These are phyloP conservation scores for Drosophila willistoni DNA, from an alignment of 1,140 invertebrate species.

Conservation along the genomic window DNA sequence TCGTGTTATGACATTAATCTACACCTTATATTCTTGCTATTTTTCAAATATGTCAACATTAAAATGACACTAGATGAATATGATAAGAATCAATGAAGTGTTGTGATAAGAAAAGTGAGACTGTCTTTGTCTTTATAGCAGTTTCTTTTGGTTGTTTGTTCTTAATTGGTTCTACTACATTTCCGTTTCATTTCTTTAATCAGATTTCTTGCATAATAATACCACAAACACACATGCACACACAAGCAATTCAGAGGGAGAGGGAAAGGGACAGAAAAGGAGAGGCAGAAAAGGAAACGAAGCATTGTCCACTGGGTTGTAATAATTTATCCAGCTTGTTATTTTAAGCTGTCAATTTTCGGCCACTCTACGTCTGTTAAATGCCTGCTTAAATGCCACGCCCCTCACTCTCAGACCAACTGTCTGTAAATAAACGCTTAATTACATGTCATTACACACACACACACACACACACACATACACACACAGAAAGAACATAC, in stretches of 20 bases:
- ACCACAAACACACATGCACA: background rate
- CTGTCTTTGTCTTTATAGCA: too few relatives aligned
- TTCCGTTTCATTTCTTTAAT: conserved; percentile 3
- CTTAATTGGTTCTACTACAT: conserved; percentile 3
- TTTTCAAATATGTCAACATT: too few relatives aligned
- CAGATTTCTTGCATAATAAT: background rate
- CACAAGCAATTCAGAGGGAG: background rate
- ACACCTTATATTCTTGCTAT: too few relatives aligned
- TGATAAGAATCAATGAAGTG: too few relatives aligned
- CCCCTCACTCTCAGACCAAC: conserved; percentile 41
- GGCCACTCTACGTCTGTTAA: conserved; percentile 71
- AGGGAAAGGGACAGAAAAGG: background rate
- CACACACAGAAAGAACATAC: conserved; percentile 8
- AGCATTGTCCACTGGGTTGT: conserved; percentile 13
- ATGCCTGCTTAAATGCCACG: conserved; percentile 68
- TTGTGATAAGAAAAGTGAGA: too few relatives aligned
- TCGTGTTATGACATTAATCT: too few relatives aligned
- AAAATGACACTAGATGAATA: too few relatives aligned
- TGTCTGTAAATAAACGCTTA: conserved; percentile 79
- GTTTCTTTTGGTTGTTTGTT: background rate
- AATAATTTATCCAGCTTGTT: conserved; percentile 24
- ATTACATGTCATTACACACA: conserved; percentile 78
- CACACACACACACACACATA: conserved; percentile 27
- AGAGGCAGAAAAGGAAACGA: background rate
- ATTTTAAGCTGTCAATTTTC: conserved; percentile 76